A percentile compares a stretch with the other conserved stretches of the same genome.
Evolutionary conservation across 2,113 vertebrate species (phyloP).

Genomic region (Pseudois nayaur): DNA sequence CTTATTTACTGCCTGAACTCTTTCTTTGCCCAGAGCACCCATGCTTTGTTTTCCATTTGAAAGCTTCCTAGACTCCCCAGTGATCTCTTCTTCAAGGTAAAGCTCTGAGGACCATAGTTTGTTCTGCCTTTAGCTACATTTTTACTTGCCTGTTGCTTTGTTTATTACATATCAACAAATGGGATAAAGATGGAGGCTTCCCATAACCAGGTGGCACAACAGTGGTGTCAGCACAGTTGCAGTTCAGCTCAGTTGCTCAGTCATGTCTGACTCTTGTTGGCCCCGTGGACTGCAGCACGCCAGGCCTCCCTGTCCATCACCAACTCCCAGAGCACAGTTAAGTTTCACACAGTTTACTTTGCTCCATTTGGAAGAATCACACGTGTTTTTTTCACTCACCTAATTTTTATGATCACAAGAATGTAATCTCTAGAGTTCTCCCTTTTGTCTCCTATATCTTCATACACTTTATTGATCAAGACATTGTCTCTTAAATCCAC

Average conservation of each 20-base stretch:
- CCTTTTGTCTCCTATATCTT: not conserved
- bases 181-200: not conserved
- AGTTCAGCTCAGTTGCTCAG: not conserved
- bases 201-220: not conserved
- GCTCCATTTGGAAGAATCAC: not conserved
- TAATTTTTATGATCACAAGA: not conserved
- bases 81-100: not conserved
- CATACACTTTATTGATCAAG: not conserved
- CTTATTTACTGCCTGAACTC: not conserved
- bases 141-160: not conserved
- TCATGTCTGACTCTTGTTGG: not conserved
- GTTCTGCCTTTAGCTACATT: not conserved
- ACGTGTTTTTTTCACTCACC: not conserved
- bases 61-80: not conserved
- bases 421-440: not conserved
- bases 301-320: not conserved
- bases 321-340: not conserved
- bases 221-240: not conserved
- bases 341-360: not conserved
- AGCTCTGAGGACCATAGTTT: not conserved
- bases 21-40: too few species aligned
- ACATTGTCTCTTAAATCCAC: not conserved
- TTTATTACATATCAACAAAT: not conserved
- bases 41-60: not conserved
- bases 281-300: not conserved